These are phyloP conservation scores for Piprites chloris DNA, from an alignment of 2,113 vertebrate species.

Conservation along the genomic window DNA sequence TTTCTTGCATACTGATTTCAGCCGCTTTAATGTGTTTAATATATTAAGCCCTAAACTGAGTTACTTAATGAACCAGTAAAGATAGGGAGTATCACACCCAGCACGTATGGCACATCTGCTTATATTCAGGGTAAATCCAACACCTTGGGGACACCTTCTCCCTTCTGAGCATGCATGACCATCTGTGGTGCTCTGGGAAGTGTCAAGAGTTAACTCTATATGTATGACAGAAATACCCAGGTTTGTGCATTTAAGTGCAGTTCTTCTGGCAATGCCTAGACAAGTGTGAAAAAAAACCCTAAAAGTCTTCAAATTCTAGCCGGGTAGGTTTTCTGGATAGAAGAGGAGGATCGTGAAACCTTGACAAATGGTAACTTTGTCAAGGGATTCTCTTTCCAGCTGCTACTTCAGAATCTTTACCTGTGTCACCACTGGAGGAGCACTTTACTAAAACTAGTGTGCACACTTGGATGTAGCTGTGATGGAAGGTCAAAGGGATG, in stretches of 20 bases:
- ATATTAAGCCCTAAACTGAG: not conserved
- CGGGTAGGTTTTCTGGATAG: not conserved
- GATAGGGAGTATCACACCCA: not conserved
- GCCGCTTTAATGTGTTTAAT: not conserved
- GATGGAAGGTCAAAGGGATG: not conserved
- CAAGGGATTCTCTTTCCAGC: not conserved
- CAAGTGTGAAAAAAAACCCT: not conserved
- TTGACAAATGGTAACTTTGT: not conserved
- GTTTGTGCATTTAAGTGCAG: not conserved
- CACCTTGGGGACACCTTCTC: not conserved
- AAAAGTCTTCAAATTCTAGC: not conserved
- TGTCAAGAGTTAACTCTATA: not conserved
- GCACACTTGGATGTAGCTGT: not conserved
- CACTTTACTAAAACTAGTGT: not conserved
- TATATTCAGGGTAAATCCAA: not conserved
- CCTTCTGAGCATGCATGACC: rapidly evolving
- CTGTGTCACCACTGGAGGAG: not conserved
- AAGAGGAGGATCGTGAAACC: not conserved
- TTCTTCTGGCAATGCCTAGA: not conserved
- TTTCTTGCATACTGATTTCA: not conserved
- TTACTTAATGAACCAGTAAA: not conserved
- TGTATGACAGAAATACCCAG: not conserved
- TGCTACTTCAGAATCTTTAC: not conserved
- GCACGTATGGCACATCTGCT: not conserved
- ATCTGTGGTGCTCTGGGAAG: not conserved